Evolutionary conservation across 2,888 invertebrate genomes (phyloP), one percentile per base, ranked within the genome.

Genomic region (Latrodectus elegans): DNA sequence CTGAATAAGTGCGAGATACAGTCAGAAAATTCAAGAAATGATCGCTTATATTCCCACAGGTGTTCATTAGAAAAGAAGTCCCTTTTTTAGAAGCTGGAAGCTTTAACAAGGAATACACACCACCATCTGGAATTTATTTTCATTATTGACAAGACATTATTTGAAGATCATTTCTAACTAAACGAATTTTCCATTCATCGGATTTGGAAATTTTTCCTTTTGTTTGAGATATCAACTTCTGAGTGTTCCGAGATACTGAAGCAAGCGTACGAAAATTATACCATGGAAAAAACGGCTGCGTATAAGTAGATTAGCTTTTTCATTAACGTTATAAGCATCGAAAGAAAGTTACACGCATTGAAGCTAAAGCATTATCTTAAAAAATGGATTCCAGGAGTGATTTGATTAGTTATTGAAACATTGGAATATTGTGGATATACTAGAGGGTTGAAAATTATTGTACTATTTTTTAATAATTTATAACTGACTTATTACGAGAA

Each of bases 191-290:
- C 26, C 38, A 75, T 75, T 75, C 49, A 38, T 64, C 15, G 0
- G 49, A 75, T 64, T 75, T 75, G 49, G 49, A 75, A 75, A 82
- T 75, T 82, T 49, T 82, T 82, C 51, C 26, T 87, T 64, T 74
- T 52, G n/a, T 70, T 70, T 67, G 65, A 70, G 22, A 81, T 82
- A 76, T 76, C 52, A 11, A 22, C 81, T 82, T 74, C 52, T 60
- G 4, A 6, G 38, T 38, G 2, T 38, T 6, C 4, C 38, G 72
- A 87, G 64, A 75, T 81, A 77, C n/a, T 82, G 67, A 65, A 74
- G 53, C 26, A 81, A 73, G 75, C 74, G 51, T 81, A 74, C 49
- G 26, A 70, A 51, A 81, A 65, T n/a, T 68, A 74, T 68, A 38
- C 80, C 49, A 22, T 81, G 75, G 60, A 68, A 65, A 68, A 74